phyloP scores from a whole-genome alignment of 2,888 invertebrate species.

The Drosophila siamana region DNA sequence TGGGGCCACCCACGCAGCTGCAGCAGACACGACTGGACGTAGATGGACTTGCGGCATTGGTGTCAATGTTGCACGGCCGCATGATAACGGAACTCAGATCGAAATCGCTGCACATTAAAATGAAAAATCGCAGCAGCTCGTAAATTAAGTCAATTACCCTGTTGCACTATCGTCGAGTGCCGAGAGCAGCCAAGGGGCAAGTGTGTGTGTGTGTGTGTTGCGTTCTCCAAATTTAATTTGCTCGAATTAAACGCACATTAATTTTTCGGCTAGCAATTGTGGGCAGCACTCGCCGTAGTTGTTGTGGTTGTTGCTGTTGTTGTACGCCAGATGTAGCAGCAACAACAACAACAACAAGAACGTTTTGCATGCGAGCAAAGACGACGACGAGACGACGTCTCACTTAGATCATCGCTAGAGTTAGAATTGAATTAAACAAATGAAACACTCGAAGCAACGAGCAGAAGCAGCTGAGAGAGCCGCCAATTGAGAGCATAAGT shows the following conservation, averaged over 20 bases:
- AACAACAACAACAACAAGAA: conserved; percentile 24
- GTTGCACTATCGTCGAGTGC: too few relatives aligned
- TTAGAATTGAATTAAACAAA: conserved; percentile 81
- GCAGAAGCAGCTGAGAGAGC: neutral
- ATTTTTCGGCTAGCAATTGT: conserved; percentile 60
- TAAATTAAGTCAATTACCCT: conserved; percentile 55
- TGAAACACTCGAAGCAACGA: conserved; percentile 47
- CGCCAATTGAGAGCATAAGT: neutral
- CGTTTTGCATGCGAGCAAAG: conserved; percentile 24
- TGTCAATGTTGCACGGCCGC: conserved; percentile 17
- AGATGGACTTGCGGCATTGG: conserved; percentile 29
- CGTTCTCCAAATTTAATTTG: conserved; percentile 63
- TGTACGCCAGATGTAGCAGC: conserved; percentile 66
- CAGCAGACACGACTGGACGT: conserved; percentile 9
- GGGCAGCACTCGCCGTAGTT: too few relatives aligned
- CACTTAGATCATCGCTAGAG: conserved; percentile 84
- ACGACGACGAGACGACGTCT: conserved; percentile 67
- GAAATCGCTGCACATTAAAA: conserved; percentile 44
- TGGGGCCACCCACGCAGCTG: conserved; percentile 47
- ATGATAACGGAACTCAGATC: conserved; percentile 32
- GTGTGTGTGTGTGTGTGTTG: conserved; percentile 14
- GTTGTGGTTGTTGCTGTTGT: conserved; percentile 37
- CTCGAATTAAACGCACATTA: conserved; percentile 76
- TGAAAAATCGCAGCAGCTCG: conserved; percentile 54
- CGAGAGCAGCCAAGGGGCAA: too few relatives aligned